These are phyloP conservation scores for Brachyrhaphis roseni DNA, from an alignment of 2,797 vertebrate genomes.

Conservation along the genomic window DNA sequence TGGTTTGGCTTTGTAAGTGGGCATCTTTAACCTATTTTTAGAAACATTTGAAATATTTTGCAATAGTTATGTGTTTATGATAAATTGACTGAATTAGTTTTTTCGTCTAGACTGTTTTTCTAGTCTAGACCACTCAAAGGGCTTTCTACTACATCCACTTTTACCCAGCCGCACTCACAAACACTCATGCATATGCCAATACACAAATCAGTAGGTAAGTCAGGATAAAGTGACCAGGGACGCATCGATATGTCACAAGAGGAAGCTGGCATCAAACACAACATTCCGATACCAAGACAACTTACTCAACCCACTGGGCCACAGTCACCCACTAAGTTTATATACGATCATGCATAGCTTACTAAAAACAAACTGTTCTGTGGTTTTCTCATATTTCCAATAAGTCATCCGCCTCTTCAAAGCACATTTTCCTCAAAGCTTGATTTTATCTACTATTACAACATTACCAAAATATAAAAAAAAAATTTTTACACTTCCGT, in stretches of 20 bases:
- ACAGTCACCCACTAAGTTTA: slow-evolving; percentile 4
- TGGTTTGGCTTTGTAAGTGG: neutral
- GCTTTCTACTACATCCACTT: neutral
- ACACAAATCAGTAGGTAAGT: neutral
- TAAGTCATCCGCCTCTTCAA: neutral
- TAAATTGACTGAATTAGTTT: neutral
- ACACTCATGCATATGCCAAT: neutral
- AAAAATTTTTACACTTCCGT: neutral
- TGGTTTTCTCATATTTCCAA: slow-evolving; percentile 2
- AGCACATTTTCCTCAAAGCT: neutral
- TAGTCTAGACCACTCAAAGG: neutral
- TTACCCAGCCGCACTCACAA: neutral
- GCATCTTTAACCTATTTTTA: neutral
- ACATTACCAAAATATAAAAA: neutral
- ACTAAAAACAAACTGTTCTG: slow-evolving; percentile 1
- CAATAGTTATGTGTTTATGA: neutral
- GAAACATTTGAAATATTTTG: neutral
- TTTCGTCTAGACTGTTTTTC: neutral
- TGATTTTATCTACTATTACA: neutral
- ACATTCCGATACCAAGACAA: neutral
- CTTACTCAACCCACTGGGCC: slow-evolving; percentile 1
- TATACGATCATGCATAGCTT: neutral
- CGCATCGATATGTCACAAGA: neutral
- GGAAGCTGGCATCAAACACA: neutral
- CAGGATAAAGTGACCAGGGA: neutral